Evolutionary conservation across 2,888 invertebrate genomes (phyloP).

Genomic region (Drosophila barbarae): DNA sequence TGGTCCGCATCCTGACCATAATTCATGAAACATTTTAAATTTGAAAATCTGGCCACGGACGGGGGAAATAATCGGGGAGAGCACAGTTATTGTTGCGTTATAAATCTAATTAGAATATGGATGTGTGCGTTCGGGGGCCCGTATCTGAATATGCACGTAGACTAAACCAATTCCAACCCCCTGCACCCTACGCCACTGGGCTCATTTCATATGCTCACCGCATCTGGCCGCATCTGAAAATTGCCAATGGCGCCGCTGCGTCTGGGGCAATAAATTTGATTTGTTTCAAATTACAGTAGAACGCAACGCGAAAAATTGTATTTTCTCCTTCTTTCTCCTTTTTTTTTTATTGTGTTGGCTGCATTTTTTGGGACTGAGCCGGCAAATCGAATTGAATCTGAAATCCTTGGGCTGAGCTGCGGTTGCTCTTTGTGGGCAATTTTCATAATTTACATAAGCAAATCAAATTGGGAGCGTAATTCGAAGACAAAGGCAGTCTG

Average conservation of each 20-base stretch:
- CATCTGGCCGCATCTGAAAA: slow-evolving; percentile 73
- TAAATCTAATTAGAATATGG: slow-evolving; percentile 70
- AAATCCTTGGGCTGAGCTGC: slow-evolving; percentile 49
- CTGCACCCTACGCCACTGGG: slow-evolving; percentile 3
- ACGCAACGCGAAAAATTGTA: slow-evolving; percentile 65
- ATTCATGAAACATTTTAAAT: slow-evolving; percentile 60
- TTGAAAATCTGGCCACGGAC: slow-evolving; percentile 51
- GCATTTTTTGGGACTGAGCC: slow-evolving; percentile 57
- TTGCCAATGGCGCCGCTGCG: slow-evolving; percentile 72
- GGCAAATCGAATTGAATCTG: slow-evolving; percentile 67
- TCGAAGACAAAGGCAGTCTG: slow-evolving; percentile 39
- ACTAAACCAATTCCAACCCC: slow-evolving; percentile 37
- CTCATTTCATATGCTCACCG: slow-evolving; percentile 71
- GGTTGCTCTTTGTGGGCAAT: slow-evolving; percentile 74
- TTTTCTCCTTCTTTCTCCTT: slow-evolving; percentile 9
- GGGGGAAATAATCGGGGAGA: slow-evolving; percentile 21
- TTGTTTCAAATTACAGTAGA: slow-evolving; percentile 75
- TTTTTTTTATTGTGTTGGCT: slow-evolving; percentile 13
- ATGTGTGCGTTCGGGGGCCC: slow-evolving; percentile 44
- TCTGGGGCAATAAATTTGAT: slow-evolving; percentile 75
- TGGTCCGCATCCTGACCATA: slow-evolving; percentile 54
- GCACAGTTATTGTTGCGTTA: slow-evolving; percentile 59
- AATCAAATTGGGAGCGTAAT: slow-evolving; percentile 74
- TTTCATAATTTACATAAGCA: slow-evolving; percentile 75
- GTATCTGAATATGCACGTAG: slow-evolving; percentile 51